phyloP scores from a whole-genome alignment of 2,888 invertebrate genomes.

The Ormyrus pomaceus region DNA sequence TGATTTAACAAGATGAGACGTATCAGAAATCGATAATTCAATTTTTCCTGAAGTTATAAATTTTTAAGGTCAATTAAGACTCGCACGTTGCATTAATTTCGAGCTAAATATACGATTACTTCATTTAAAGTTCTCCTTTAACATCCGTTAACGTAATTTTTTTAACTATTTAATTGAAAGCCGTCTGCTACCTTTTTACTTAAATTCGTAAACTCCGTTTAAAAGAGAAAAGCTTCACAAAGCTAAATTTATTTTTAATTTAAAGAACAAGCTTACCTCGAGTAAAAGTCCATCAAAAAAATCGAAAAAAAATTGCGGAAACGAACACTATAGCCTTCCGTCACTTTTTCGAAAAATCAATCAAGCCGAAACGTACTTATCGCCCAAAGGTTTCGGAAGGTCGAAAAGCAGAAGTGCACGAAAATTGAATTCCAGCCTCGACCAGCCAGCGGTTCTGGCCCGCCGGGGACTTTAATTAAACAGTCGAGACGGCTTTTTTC shows the following conservation, averaged over 20 bases:
- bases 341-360: not conserved
- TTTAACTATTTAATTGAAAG: no score
- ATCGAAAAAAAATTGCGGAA: not conserved
- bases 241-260: no score
- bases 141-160: no score
- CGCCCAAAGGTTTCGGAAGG: slow-evolving; percentile 4
- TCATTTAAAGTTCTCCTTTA: no score
- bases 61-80: not conserved
- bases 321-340: not conserved
- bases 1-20: not conserved
- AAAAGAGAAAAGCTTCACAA: no score
- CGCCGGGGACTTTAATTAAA: slow-evolving; percentile 37
- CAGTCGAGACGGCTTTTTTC: slow-evolving; percentile 15
- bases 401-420: slow-evolving; percentile 27
- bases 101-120: no score
- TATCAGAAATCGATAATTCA: not conserved
- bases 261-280: not conserved
- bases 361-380: not conserved
- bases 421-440: slow-evolving; percentile 21
- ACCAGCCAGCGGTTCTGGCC: not conserved
- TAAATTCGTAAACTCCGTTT: no score
- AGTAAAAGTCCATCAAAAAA: not conserved
- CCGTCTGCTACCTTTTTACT: no score
- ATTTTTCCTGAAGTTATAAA: not conserved
- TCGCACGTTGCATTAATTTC: no score